Percentiles rank a stretch among this genome's conserved stretches.
Conservation (phyloP, 2,797 vertebrate genomes). For the Sebastes trivittatus region DNA sequence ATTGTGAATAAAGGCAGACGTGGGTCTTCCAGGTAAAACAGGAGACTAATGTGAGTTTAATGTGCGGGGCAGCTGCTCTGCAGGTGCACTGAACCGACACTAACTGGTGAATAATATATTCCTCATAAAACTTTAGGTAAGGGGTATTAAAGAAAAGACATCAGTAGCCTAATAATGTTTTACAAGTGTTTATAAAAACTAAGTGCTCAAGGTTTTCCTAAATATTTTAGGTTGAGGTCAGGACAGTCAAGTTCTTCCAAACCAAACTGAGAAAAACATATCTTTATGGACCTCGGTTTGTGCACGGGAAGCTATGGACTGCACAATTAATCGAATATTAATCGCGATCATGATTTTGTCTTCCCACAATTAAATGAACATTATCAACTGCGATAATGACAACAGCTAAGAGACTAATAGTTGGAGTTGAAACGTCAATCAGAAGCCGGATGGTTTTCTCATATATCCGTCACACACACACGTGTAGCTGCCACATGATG, state of each 20-base stretch:
- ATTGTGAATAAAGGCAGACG: background rate
- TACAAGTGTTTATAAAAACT: background rate
- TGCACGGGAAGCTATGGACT: background rate
- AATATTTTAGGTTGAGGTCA: background rate
- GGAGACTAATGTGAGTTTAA: background rate
- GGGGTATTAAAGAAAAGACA: background rate
- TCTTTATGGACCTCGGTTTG: background rate
- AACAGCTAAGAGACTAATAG: no score
- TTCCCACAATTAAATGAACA: no score
- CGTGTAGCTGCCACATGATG: no score
- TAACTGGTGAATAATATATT: background rate
- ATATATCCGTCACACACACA: no score
- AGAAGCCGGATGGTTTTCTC: no score
- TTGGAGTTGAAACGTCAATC: rapidly evolving
- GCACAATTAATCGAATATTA: no score
- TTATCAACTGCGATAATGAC: no score
- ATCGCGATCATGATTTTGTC: no score
- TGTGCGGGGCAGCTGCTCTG: background rate
- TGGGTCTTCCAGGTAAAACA: background rate
- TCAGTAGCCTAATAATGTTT: background rate
- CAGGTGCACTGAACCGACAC: background rate
- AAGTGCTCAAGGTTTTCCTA: background rate
- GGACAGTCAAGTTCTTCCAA: background rate
- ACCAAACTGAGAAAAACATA: no score
- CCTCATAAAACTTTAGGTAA: background rate